Conservation (phyloP, 2,888 invertebrate genomes). For the Amblyjoppa proteus region DNA sequence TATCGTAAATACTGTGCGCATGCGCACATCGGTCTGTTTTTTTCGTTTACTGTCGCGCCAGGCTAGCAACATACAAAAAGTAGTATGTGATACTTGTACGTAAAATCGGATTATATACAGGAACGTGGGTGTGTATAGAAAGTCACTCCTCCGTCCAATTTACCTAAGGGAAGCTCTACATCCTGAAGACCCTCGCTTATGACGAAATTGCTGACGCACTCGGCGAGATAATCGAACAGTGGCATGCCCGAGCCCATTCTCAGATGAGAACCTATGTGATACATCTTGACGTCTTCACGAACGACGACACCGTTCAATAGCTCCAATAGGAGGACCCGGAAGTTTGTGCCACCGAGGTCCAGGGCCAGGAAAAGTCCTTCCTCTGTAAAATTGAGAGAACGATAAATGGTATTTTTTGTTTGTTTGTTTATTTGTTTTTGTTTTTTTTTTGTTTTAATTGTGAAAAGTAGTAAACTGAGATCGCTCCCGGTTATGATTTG, state of each 20-base stretch:
- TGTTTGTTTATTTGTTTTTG: no score
- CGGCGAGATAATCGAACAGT: slow-evolving; percentile 92
- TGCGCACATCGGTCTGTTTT: no score
- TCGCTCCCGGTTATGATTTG: background rate
- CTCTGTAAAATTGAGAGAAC: slow-evolving; percentile 82
- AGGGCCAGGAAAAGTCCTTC: slow-evolving; percentile 91
- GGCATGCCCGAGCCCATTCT: slow-evolving; percentile 88
- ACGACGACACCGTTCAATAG: slow-evolving; percentile 87
- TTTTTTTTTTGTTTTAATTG: no score
- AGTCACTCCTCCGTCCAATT: slow-evolving; percentile 70
- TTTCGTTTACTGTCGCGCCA: no score
- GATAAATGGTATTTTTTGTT: no score
- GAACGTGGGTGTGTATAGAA: background rate
- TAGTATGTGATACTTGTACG: no score
- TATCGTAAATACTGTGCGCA: no score
- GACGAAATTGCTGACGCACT: slow-evolving; percentile 91
- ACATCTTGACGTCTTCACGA: slow-evolving; percentile 88
- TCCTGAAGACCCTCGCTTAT: slow-evolving; percentile 87
- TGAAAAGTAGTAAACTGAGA: background rate
- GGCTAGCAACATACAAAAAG: no score
- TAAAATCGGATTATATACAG: background rate
- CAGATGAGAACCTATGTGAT: slow-evolving; percentile 88
- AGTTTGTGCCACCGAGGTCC: slow-evolving; percentile 94
- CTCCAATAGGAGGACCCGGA: slow-evolving; percentile 90
- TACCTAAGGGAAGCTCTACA: slow-evolving; percentile 89